These are phyloP conservation scores for Gallinago stenura DNA, from an alignment of 2,797 vertebrate species.

Conservation along the genomic window DNA sequence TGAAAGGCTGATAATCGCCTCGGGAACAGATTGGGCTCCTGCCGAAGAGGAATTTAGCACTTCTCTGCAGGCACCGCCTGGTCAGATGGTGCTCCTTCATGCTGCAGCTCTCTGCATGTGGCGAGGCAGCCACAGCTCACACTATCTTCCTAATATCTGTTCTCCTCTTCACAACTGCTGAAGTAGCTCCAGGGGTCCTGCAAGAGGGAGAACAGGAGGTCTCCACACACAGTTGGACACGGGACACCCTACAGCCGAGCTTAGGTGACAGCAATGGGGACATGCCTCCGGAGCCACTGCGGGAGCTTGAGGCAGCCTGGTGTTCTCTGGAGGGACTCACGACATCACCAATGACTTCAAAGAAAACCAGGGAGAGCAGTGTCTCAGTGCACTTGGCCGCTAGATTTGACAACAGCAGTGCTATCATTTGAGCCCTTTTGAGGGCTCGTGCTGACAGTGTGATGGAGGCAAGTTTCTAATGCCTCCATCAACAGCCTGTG, in stretches of 20 bases:
- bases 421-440: neutral
- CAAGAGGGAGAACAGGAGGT: neutral
- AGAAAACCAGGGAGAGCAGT: neutral
- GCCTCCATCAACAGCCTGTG: neutral
- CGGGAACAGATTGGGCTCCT: constrained; percentile 42
- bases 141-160: neutral
- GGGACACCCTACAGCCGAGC: neutral
- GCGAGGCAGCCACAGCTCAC: neutral
- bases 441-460: neutral
- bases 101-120: neutral
- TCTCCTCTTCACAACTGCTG: neutral
- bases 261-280: neutral
- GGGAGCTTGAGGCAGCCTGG: neutral
- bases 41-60: constrained; percentile 17
- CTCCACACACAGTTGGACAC: rapidly evolving
- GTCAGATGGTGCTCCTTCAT: constrained; percentile 53
- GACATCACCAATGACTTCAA: neutral
- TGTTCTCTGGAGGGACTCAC: neutral
- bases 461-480: neutral
- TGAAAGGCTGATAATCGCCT: constrained; percentile 48
- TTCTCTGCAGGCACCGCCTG: neutral
- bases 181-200: neutral
- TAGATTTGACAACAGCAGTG: constrained; percentile 12
- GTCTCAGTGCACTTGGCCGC: neutral
- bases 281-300: neutral